Base-by-base conservation (phyloP, 1,140 invertebrate species). In the Stratiolaelaps scimitus region DNA sequence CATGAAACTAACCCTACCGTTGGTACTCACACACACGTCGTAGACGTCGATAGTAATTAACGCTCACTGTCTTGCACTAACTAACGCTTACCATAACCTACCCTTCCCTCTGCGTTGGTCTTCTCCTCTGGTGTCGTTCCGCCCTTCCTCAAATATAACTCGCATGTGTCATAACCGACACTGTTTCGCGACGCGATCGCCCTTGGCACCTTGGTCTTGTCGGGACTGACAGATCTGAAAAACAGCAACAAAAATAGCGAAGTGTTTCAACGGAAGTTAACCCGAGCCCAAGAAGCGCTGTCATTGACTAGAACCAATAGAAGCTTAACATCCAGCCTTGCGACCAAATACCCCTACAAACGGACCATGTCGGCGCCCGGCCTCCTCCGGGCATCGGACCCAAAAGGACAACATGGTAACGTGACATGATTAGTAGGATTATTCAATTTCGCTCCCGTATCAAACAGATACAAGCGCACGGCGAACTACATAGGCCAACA, bases 291-390 rank as follows among this genome's bases (percentile, higher is more conserved):
- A 44, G 89, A 94, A 77, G 91, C 91, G 0, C 76, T 96, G 46
- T 85, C 84, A 26, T 75, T 81, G 43, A 79, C 77, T 48, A 77
- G 78, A 67, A 76, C 78, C 53, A 73, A 85, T 56, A 86, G 89
- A 74, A 92, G 92, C 0, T 78, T 97, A 15, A 90, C 86, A 72
- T 85, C 87, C 13, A 92, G 89, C 74, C 85, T 95, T 73, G 88
- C 88, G 60, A 85, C 85, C 23, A 95, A 94, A 78, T 92, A 89
- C 83, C 89, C 92, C 13, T 96, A 95, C 74, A 92, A 96, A 76
- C 80, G 93, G 65, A 92, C 91, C 53, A 88, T 90, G 81, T 91
- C 88, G 10, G 87, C 89, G 13, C 88, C 88, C 0, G 85, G 87
- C 17, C 64, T 46, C 40, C 44, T 65, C 17, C 64, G 64, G 28